Evolutionary conservation across 2,888 invertebrate genomes (phyloP).

Genomic region (Brassicogethes aeneus): DNA sequence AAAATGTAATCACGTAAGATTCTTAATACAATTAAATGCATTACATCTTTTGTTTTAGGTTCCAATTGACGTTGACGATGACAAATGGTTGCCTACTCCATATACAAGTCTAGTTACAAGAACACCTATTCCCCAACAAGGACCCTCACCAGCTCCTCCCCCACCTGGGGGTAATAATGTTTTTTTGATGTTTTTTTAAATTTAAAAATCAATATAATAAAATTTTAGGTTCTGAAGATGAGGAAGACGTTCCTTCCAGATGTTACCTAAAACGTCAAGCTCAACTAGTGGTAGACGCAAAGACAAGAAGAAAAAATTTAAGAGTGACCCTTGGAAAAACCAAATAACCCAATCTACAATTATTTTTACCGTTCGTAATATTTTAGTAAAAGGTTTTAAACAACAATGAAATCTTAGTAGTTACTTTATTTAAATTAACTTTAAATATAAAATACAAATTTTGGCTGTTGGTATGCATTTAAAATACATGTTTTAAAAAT

Average conservation of each 20-base stretch:
- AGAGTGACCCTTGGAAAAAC: conserved; percentile 32
- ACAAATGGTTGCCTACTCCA: conserved; percentile 35
- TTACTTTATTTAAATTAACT: conserved; percentile 18
- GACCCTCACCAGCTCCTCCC: conserved; percentile 30
- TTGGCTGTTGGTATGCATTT: conserved; percentile 26
- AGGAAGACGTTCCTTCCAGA: conserved; percentile 75
- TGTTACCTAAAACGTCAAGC: conserved; percentile 73
- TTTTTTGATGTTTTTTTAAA: too few species aligned
- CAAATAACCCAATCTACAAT: too few species aligned
- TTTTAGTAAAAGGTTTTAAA: neutral
- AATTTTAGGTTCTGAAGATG: conserved; percentile 59
- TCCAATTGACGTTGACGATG: conserved; percentile 22
- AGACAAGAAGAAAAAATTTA: conserved; percentile 67
- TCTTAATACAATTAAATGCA: too few species aligned
- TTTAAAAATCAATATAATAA: too few species aligned
- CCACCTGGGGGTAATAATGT: conserved; percentile 23
- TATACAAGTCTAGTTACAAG: conserved; percentile 34
- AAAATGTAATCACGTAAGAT: too few species aligned
- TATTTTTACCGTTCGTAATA: neutral
- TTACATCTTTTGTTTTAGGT: neutral
- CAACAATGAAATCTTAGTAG: neutral
- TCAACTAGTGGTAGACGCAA: conserved; percentile 73
- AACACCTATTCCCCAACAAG: conserved; percentile 34
- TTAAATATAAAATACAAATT: conserved; percentile 31
- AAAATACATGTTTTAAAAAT: conserved; percentile 20